A percentile compares a stretch with the other conserved stretches of the same genome.
Evolutionary conservation across 2,113 vertebrate species (phyloP).

Genomic region (Pygoscelis adeliae): DNA sequence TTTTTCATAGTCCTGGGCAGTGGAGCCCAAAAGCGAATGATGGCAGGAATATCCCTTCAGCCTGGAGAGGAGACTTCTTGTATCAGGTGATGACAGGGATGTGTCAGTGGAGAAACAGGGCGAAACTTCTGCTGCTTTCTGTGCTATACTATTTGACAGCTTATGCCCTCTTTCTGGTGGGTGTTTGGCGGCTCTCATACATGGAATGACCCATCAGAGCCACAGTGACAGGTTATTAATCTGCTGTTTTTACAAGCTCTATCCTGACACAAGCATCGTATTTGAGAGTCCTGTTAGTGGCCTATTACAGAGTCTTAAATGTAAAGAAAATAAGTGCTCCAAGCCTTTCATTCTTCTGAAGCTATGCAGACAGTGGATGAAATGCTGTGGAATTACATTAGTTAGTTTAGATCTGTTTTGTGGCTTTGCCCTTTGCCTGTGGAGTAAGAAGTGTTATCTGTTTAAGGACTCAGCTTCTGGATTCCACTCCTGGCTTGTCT

Average conservation of each 20-base stretch:
- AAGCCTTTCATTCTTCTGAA: neutral
- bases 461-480: neutral
- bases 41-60: neutral
- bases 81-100: neutral
- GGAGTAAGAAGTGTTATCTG: neutral
- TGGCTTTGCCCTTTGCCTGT: neutral
- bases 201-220: neutral
- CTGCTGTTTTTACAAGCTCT: neutral
- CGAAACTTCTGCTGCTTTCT: neutral
- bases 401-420: neutral
- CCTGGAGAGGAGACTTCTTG: neutral
- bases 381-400: neutral
- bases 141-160: neutral
- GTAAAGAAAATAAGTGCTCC: neutral
- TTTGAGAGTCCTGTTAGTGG: neutral
- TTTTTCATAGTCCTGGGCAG: neutral
- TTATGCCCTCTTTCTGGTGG: neutral
- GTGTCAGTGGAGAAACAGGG: neutral
- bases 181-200: neutral
- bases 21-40: neutral
- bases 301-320: neutral
- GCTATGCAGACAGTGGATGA: neutral
- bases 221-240: neutral
- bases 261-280: neutral
- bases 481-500: neutral